These are phyloP conservation scores for Odontocerum albicorne DNA, from an alignment of 2,888 invertebrate species.

Conservation along the genomic window DNA sequence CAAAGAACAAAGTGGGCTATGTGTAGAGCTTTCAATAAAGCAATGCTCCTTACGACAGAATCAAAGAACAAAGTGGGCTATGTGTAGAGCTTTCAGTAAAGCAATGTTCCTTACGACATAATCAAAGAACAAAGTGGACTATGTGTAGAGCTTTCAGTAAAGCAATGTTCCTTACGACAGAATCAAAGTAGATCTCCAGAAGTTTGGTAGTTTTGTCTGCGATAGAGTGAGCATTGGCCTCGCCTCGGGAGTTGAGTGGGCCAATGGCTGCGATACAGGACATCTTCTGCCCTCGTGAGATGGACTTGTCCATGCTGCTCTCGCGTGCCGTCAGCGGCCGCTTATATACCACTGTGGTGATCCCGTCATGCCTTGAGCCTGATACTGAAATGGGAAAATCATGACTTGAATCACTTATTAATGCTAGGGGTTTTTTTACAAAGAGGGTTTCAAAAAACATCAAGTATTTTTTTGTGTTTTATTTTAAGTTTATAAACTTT, in stretches of 20 bases:
- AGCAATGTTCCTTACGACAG: constrained; percentile 47
- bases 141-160: no score
- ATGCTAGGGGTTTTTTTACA: no score
- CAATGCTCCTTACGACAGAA: not conserved
- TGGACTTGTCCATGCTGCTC: constrained; percentile 68
- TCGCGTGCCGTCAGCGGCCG: constrained; percentile 78
- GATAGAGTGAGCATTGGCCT: constrained; percentile 81
- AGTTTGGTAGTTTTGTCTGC: constrained; percentile 73
- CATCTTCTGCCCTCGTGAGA: constrained; percentile 67
- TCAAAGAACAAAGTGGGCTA: not conserved
- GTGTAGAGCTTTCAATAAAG: no score
- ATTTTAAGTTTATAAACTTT: no score
- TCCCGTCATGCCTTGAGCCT: constrained; percentile 75
- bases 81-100: no score
- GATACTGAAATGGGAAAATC: constrained; percentile 54
- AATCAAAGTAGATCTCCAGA: constrained; percentile 77
- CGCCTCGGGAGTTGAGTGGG: constrained; percentile 73
- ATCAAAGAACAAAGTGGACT: constrained; percentile 49
- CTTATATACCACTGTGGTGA: constrained; percentile 78
- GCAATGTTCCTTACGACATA: constrained; percentile 48
- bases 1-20: no score
- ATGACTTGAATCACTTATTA: no score
- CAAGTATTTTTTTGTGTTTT: no score
- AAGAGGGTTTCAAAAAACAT: no score
- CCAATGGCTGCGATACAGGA: constrained; percentile 89